Evolutionary conservation across 2,888 invertebrate genomes (phyloP).

Genomic region (Drosophila anomalata): DNA sequence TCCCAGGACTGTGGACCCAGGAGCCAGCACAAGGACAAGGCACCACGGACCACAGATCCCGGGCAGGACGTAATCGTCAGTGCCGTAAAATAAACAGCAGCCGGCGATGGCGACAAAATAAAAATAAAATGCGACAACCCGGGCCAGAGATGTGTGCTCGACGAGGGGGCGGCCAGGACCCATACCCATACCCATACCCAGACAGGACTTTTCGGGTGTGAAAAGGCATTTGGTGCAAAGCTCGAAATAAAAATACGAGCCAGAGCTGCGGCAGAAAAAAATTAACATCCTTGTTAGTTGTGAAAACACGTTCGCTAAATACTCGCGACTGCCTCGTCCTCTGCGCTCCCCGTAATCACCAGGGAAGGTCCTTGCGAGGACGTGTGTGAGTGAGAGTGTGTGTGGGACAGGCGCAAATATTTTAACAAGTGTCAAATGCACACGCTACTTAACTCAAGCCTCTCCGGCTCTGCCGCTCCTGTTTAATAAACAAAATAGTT

Average conservation of each 20-base stretch:
- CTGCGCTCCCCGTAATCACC: slow-evolving; percentile 16
- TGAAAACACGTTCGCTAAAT: slow-evolving; percentile 81
- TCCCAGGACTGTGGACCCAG: slow-evolving; percentile 17
- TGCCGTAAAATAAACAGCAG: slow-evolving; percentile 78
- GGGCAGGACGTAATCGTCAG: slow-evolving; percentile 70
- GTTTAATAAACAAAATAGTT: slow-evolving; percentile 76
- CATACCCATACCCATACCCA: slow-evolving; percentile 54
- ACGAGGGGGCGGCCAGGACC: slow-evolving; percentile 18
- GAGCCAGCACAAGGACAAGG: not conserved
- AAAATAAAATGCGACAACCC: slow-evolving; percentile 66
- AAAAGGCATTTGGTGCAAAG: slow-evolving; percentile 75
- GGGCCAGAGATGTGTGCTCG: slow-evolving; percentile 1
- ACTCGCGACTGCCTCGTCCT: slow-evolving; percentile 58
- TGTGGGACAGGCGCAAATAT: slow-evolving; percentile 82
- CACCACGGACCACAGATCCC: slow-evolving; percentile 8
- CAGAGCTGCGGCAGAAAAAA: slow-evolving; percentile 57
- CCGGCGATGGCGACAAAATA: slow-evolving; percentile 72
- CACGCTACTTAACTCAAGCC: slow-evolving; percentile 82
- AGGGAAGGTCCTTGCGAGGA: slow-evolving; percentile 29
- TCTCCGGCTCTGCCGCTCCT: slow-evolving; percentile 34
- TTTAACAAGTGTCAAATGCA: slow-evolving; percentile 85
- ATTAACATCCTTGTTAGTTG: slow-evolving; percentile 82
- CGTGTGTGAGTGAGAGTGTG: slow-evolving; percentile 23
- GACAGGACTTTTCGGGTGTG: slow-evolving; percentile 68
- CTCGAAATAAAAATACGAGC: slow-evolving; percentile 64